Percentiles rank a stretch among this genome's conserved stretches.
Conservation (phyloP, 2,888 invertebrate genomes). For the Luperina nickerlii region DNA sequence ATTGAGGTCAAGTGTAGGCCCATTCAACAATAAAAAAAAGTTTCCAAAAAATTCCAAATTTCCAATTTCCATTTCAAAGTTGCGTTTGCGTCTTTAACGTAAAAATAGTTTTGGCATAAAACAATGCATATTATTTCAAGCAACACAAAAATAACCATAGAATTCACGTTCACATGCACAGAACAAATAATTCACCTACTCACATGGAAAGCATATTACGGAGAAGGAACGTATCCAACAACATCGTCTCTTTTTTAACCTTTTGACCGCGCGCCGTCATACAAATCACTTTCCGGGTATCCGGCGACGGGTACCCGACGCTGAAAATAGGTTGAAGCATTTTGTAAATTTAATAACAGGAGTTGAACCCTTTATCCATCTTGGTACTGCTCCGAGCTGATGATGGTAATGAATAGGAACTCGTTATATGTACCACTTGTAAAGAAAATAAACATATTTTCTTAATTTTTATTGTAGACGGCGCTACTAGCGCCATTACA, state of each 20-base stretch:
- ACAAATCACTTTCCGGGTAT: constrained; percentile 52
- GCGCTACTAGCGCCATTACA: too few relatives aligned
- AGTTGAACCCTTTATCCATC: not conserved
- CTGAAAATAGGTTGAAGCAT: constrained; percentile 27
- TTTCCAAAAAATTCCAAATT: too few relatives aligned
- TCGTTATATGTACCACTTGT: not conserved
- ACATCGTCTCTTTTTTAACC: constrained; percentile 45
- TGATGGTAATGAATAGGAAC: not conserved
- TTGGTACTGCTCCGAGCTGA: not conserved
- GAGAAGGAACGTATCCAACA: constrained; percentile 21
- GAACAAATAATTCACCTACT: constrained; percentile 22
- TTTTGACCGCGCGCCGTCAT: constrained; percentile 50
- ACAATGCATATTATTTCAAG: not conserved
- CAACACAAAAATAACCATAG: not conserved
- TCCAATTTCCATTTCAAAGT: too few relatives aligned
- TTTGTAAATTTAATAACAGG: constrained; percentile 43
- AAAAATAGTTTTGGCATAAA: not conserved
- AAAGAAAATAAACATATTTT: too few relatives aligned
- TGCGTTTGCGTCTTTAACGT: not conserved
- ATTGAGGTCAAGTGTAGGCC: too few relatives aligned
- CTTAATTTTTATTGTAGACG: too few relatives aligned
- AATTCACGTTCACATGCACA: not conserved
- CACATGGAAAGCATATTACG: constrained; percentile 41
- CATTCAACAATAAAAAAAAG: too few relatives aligned
- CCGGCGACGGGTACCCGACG: constrained; percentile 8